phyloP scores from a whole-genome alignment of 2,797 vertebrate species.

The Chanos chanos region DNA sequence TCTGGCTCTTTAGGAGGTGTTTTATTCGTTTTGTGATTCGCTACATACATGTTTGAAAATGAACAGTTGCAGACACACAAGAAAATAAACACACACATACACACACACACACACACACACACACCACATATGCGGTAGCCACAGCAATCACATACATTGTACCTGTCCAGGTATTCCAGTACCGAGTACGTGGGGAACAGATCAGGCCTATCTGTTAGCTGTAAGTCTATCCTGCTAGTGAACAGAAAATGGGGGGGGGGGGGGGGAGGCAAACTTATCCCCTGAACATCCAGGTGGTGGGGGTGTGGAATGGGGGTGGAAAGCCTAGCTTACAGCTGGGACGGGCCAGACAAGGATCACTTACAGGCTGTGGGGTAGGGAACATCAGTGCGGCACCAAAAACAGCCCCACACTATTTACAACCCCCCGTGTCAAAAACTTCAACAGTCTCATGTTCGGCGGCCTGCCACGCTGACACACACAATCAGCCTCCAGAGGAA shows the following conservation, averaged over 20 bases:
- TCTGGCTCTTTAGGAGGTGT: conserved; percentile 14
- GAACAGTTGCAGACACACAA: conserved; percentile 4
- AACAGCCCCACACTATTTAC: conserved; percentile 69
- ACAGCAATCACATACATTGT: conserved; percentile 55
- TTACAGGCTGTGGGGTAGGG: conserved; percentile 77
- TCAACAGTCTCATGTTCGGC: conserved; percentile 78
- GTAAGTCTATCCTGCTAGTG: conserved; percentile 70
- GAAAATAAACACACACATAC: conserved; percentile 5
- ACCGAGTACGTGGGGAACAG: conserved; percentile 45
- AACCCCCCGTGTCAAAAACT: conserved; percentile 54
- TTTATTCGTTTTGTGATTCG: conserved; percentile 15
- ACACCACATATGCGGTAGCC: conserved; percentile 35
- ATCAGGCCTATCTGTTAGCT: conserved; percentile 66
- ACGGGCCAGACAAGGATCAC: conserved; percentile 71
- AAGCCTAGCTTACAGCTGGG: conserved; percentile 69
- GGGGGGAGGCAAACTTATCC: conserved; percentile 53
- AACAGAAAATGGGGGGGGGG: conserved; percentile 38
- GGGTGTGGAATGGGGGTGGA: conserved; percentile 54
- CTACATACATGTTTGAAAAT: too few species aligned
- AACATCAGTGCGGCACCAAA: conserved; percentile 72
- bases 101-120: background rate
- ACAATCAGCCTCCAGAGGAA: conserved; percentile 78
- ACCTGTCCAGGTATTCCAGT: conserved; percentile 69
- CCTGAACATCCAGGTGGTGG: conserved; percentile 39
- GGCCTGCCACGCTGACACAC: conserved; percentile 73